Evolutionary conservation across 2,113 vertebrate genomes (phyloP), one percentile per base, ranked within the genome.

Genomic region (Platichthys stellatus): DNA sequence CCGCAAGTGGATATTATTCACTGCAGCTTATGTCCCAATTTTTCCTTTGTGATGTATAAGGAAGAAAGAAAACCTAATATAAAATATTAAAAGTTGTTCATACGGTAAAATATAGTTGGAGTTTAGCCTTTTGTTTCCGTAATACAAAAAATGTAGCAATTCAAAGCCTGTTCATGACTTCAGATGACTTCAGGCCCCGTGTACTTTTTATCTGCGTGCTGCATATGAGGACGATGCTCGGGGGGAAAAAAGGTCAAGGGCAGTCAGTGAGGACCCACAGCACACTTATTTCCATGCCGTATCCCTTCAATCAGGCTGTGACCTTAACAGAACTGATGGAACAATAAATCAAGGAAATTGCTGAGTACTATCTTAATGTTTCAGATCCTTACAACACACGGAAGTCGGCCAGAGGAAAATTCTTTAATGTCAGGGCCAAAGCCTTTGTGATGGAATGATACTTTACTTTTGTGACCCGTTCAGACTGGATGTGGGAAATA

Each of bases 311-410:
- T 82, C 83, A 74, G 75, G 26, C 72, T 49, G 43, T 71, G 88
- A 91, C 92, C 90, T 91, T 88, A 86, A 84, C 86, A 70, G 56
- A 2, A 31, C 84, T 69, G 69, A 86, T 78, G 72, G 72, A 74
- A 86, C 81, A 86, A 91, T 93, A 90, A 90, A 92, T 92, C 90
- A 92, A 75, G 76, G 72, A 82, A 85, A 88, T 74, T 73, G 75
- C 82, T 62, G 18, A 58, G 35, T 81, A 56, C 71, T 65, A 81
- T 86, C 83, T 83, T 85, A 83, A 84, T 71, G 70, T 76, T 78
- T 74, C 81, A 86, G 70, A 53, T 80, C 64, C 51, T 79, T 62
- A 78, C 63, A 75, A 66, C 76, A 78, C 70, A 58, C 15, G 21
- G 49, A 81, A 62, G 74, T 71, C 72, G 74, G 45, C 18, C 5